Percentiles rank a stretch among this genome's conserved stretches.
phyloP scores from a whole-genome alignment of 2,888 invertebrate species.

The Nycteola revayana region DNA sequence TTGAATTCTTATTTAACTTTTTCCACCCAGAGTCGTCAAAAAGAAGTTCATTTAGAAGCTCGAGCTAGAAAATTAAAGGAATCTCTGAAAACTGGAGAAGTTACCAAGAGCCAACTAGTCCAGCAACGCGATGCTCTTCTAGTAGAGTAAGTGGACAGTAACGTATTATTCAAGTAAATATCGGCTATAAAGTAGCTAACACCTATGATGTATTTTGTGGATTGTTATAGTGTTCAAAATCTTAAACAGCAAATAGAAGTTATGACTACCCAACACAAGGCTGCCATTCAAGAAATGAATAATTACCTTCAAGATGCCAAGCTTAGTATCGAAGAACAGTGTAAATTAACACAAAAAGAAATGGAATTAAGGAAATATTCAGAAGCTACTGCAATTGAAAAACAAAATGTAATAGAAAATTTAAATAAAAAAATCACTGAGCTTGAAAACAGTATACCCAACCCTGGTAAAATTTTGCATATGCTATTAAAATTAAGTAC shows the following conservation, averaged over 20 bases:
- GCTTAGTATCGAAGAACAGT: slow-evolving; percentile 48
- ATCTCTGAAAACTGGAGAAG: slow-evolving; percentile 68
- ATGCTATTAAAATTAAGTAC: not conserved
- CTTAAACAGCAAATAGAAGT: slow-evolving; percentile 60
- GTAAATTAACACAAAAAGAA: slow-evolving; percentile 41
- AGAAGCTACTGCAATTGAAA: slow-evolving; percentile 44
- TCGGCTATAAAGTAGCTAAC: not conserved
- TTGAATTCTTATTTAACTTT: no score
- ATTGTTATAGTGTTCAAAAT: slow-evolving; percentile 45
- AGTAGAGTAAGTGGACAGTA: slow-evolving; percentile 49
- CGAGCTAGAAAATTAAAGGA: slow-evolving; percentile 71
- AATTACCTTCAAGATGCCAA: slow-evolving; percentile 54
- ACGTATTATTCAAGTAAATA: not conserved
- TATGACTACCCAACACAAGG: slow-evolving; percentile 49
- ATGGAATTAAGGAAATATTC: slow-evolving; percentile 43
- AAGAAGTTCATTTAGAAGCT: slow-evolving; percentile 67
- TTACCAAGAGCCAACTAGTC: slow-evolving; percentile 55
- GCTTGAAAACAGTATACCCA: slow-evolving; percentile 56
- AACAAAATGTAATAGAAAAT: slow-evolving; percentile 47
- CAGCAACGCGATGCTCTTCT: slow-evolving; percentile 65
- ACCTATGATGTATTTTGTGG: not conserved
- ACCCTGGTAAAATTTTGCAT: slow-evolving; percentile 51
- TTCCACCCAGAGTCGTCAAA: slow-evolving; percentile 67
- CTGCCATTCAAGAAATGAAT: slow-evolving; percentile 48
- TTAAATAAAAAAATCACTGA: slow-evolving; percentile 56